These are phyloP conservation scores for Rhamphomyia laevipes DNA, from an alignment of 2,888 invertebrate genomes.

Conservation along the genomic window DNA sequence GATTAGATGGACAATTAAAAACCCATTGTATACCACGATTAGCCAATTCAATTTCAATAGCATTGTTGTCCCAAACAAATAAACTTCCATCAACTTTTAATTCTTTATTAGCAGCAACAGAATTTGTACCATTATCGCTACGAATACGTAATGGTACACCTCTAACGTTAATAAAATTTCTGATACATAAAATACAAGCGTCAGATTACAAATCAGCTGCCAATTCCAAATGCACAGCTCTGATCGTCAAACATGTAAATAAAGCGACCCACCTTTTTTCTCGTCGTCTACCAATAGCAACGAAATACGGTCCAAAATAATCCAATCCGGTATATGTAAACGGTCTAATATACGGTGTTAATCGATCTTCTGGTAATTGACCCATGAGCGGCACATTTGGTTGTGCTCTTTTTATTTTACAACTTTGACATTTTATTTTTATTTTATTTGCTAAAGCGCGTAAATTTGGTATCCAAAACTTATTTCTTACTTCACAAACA, in stretches of 20 bases:
- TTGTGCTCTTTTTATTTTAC: conserved; percentile 11
- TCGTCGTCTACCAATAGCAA: conserved; percentile 9
- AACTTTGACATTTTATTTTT: conserved; percentile 5
- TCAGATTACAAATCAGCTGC: conserved; percentile 14
- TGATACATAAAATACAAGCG: conserved; percentile 12
- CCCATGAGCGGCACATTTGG: conserved; percentile 16
- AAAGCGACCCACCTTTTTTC: conserved; percentile 13
- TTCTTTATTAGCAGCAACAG: conserved; percentile 6
- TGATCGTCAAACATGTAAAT: conserved; percentile 13
- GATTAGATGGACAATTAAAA: conserved; percentile 14
- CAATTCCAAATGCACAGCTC: conserved; percentile 13
- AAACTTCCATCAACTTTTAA: background rate
- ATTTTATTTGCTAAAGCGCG: conserved; percentile 6
- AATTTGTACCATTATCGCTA: conserved; percentile 12
- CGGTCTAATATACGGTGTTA: conserved; percentile 4
- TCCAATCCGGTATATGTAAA: conserved; percentile 17
- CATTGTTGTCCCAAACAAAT: no score
- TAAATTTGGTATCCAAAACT: conserved; percentile 6
- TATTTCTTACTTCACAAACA: conserved; percentile 10
- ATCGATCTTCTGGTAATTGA: conserved; percentile 3
- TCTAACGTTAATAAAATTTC: conserved; percentile 16
- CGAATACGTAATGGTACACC: conserved; percentile 11
- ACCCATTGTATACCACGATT: conserved; percentile 6
- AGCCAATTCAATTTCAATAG: no score
- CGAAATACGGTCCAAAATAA: conserved; percentile 14